Base-by-base conservation (phyloP, 2,797 vertebrate genomes). In the Aplochiton taeniatus region DNA sequence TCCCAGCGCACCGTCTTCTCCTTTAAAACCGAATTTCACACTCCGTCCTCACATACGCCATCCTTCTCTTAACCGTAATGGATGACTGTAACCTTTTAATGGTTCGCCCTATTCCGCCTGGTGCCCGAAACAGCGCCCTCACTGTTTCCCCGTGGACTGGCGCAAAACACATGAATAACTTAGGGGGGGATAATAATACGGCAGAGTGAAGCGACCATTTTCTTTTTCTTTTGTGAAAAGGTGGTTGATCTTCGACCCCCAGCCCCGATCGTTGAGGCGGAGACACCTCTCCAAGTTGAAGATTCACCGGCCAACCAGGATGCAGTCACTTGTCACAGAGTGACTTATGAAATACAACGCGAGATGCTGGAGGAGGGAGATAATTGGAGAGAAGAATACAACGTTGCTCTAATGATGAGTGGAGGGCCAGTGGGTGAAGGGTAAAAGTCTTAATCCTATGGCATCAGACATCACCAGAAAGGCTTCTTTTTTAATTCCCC, bases 51-150 rank as follows among this genome's bases (percentile, higher is more conserved):
- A 78, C 81, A 53, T 84, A 73, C 85, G 89, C 82, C 86, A 86
- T 83, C 72, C 69, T 72, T 76, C 87, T 92, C 90, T 88, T 93
- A 93, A 94, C 80, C 86, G 87, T 91, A 94, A 94, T 93, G 90
- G 86, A 92, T 94, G 93, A 85, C 66, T 83, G 59, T 94, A 92
- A 94, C 90, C 92, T 95, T 96, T 93, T 89, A 88, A 91, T 87
- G 89, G 88, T 86, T 86, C 72, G 69, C 85, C 65, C 79, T 77
- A 90, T 88, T 83, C 87, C 76, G 52, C 80, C 77, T 89, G 89
- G 91, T 89, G 88, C 76, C n/a, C 68, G 85, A 86, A 87, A 83
- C 87, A 85, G 80, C 79, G 75, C 73, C 75, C 83, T 80, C 78
- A 70, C 63, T 69, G 58, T 45, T 20, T 61, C 19, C 45, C 82